Evolutionary conservation across 2,888 invertebrate genomes (phyloP), one percentile per base, ranked within the genome.

Genomic region (Sycophila texana): DNA sequence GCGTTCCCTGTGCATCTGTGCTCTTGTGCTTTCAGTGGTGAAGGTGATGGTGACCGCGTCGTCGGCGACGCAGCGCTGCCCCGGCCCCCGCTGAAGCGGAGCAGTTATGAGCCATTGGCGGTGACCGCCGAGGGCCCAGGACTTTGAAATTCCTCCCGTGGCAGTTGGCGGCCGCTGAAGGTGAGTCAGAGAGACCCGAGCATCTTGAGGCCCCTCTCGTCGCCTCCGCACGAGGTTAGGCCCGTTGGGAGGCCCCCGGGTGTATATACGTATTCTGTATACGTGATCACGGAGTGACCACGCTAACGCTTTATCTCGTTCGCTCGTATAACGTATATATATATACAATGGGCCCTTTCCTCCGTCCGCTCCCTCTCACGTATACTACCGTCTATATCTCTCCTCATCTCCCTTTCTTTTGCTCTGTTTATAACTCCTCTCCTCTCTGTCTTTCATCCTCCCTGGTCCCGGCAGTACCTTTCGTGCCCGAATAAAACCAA

Each of bases 401-500:
- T 47, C 63, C 47, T n/a, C 47, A 39, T 63, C 47, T 63, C 63
- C 18, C 47, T 53, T 63, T 63, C 47, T 71, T 71, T 57, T 55
- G 26, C 58, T 22, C 49, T 65, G 53, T 53, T 53, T 53, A 53
- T 3, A 3, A 1, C 1, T 53, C 49, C n/a, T 49, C 20, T 18
- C 39, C 70, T 57, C 57, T 51, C 51, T n/a, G 26, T 51, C 72
- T 61, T 51, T 16, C 72, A 30, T n/a, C 70, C 49, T 66, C 16
- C 20, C 13, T 30, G 47, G 26, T 13, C 68, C 20, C n/a, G 53
- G 47, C 22, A 51, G 60, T 67, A 30, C 57, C n/a, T 68, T 63
- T 68, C 53, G 60, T 55, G 60, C 47, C 49, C 66, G 70, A 70
- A 77, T 70, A 67, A 60, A 71, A 79, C 71, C n/a, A 30, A 47